phyloP scores from a whole-genome alignment of 2,888 invertebrate species.

The Germaria angustata region DNA sequence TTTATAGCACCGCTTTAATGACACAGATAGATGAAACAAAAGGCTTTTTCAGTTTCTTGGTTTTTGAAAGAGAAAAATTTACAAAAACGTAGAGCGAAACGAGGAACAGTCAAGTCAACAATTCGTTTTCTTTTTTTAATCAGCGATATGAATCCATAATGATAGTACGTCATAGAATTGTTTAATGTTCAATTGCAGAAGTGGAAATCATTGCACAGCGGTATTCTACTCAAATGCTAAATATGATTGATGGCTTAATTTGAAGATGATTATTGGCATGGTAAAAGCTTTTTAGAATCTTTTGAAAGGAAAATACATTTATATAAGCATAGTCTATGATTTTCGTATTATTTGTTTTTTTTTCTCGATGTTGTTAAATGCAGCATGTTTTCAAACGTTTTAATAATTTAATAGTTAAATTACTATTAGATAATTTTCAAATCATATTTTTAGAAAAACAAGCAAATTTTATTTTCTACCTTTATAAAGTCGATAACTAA shows the following conservation, averaged over 20 bases:
- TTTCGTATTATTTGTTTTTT: no score
- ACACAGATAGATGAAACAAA: constrained; percentile 50
- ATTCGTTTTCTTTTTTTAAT: constrained; percentile 1
- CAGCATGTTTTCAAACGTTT: no score
- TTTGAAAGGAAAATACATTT: neutral
- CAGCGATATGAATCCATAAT: constrained; percentile 36
- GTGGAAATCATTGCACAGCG: constrained; percentile 58
- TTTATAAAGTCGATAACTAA: no score
- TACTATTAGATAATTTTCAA: no score
- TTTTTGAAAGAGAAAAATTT: neutral
- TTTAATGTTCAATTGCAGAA: constrained; percentile 53
- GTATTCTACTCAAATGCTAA: constrained; percentile 38
- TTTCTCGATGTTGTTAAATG: no score
- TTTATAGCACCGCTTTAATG: constrained; percentile 62
- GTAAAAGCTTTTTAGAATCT: neutral
- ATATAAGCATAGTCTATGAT: no score
- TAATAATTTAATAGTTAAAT: no score
- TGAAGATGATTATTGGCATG: constrained; percentile 40
- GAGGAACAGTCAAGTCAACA: neutral
- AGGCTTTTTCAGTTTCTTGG: neutral
- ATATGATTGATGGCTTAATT: constrained; percentile 63
- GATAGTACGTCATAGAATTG: constrained; percentile 36
- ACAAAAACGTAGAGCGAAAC: neutral
- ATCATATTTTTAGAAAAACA: no score
- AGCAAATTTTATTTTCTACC: no score